Evolutionary conservation across 2,888 invertebrate species (phyloP).

Genomic region (Eurytoma adleriae): DNA sequence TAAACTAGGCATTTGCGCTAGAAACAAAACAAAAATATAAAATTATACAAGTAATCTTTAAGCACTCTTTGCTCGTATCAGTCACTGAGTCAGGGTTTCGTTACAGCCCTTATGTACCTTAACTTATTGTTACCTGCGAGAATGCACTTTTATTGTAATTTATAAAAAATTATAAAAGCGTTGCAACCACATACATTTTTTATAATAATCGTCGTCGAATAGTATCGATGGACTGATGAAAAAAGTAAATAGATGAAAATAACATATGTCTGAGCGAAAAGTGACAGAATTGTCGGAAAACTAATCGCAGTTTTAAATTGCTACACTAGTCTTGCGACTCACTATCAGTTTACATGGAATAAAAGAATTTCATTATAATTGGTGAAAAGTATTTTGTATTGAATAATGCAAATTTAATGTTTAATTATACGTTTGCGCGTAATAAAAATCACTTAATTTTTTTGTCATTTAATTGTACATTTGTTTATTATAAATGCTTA

Average conservation of each 20-base stretch:
- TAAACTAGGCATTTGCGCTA: constrained; percentile 51
- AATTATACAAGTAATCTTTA: constrained; percentile 45
- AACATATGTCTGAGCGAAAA: constrained; percentile 39
- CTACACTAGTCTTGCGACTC: constrained; percentile 34
- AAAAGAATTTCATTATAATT: no score
- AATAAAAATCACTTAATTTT: constrained; percentile 34
- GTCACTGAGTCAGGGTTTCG: constrained; percentile 54
- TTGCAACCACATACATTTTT: constrained; percentile 50
- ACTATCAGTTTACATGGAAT: neutral
- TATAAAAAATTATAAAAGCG: constrained; percentile 46
- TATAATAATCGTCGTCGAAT: constrained; percentile 46
- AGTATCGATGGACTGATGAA: constrained; percentile 43
- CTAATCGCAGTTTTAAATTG: constrained; percentile 50
- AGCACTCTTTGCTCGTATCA: constrained; percentile 55
- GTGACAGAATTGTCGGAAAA: constrained; percentile 53
- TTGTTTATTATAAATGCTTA: constrained; percentile 13
- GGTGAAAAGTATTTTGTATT: no score
- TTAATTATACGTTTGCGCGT: constrained; percentile 17
- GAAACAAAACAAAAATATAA: constrained; percentile 39
- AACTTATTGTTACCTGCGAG: constrained; percentile 58
- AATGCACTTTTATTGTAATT: constrained; percentile 55
- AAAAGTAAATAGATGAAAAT: constrained; percentile 39
- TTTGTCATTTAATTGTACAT: neutral
- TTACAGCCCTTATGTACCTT: constrained; percentile 56
- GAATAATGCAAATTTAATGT: no score